Evolutionary conservation across 2,113 vertebrate species (phyloP), one percentile per base, ranked within the genome.

Genomic region (Nicator chloris): DNA sequence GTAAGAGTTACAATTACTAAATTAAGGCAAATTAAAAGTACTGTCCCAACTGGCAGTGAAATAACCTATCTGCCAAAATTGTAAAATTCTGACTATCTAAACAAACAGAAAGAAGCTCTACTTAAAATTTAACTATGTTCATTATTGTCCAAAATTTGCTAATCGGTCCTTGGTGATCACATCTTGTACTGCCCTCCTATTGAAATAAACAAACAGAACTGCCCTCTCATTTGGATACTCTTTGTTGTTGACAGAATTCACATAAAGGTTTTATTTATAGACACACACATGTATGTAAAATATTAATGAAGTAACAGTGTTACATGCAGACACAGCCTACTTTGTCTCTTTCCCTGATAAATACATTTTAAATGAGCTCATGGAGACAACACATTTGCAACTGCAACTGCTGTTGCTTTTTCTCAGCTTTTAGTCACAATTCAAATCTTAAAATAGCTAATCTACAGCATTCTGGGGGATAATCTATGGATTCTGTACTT

Each of bases 371-470:
- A 97, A 98, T 97, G 96, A 97, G 93, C 92, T 97, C 97, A 98
- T 96, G 92, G 96, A 97, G 94, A 95, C 95, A 90, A 96, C 96
- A 97, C 91, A 93, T 96, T 97, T 97, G 95, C 97, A 98, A 98
- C 71, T 97, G 92, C 94, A 98, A 98, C 75, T 97, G 92, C 93
- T 97, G 88, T 95, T 97, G 92, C 80, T 97, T 97, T 97, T 96
- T 96, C 80, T 95, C 92, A 95, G 93, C 86, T 95, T 96, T 98
- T 96, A 97, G 96, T 97, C 96, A 96, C 95, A 97, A 98, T 97
- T 97, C 96, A 98, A 96, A 97, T 96, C 97, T 97, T 97, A 97
- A 98, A 98, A 97, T 94, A 97, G 97, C 97, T 97, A 96, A 98
- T 98, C 94, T 98, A 90, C 92, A 93, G 92, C 94, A 94, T 98